Evolutionary conservation across 1,140 invertebrate species (phyloP), one percentile per base, ranked within the genome.

Genomic region (Drosophila kepulauana): DNA sequence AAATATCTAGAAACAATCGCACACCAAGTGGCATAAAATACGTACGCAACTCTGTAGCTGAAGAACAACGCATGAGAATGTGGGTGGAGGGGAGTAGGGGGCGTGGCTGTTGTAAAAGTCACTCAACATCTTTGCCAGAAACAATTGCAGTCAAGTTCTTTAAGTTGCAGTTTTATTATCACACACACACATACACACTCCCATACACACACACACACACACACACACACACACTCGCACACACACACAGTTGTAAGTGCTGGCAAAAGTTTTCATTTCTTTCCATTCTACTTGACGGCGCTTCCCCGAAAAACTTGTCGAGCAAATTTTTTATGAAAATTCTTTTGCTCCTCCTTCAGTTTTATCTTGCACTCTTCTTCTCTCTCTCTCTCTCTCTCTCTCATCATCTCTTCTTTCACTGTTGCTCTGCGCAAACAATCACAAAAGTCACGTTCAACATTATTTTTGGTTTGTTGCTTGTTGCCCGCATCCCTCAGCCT

Each of bases 361-460:
- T 49, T 52, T 25, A 33, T 45, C 38, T 7, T 13, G 16, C 13
- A 38, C 33, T 41, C 30, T 43, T 20, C 33, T n/a, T 64, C 13
- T 15, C 38, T 38, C 25, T 46, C 13, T 13, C 11, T 45, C 49
- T 25, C 5, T 51, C 58, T 11, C 7, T 43, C 45, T 35, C 33
- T 46, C 30, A 43, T 11, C 58, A 5, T 33, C 64, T 48, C 30
- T 35, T 8, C 6, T 48, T 16, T 33, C 33, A 3, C 33, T 66
- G 33, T 13, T 63, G 66, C 57, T 49, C 45, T 57, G 63, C 68
- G 57, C 84, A 81, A 89, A 89, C 85, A 89, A 89, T 89, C 85
- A 85, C 81, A 89, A 89, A 89, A 89, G 85, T 89, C 85, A 89
- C 85, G 85, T 89, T 85, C 85, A 89, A 89, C 85, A 89, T 90